These are phyloP conservation scores for Psix sp. DNA, from an alignment of 1,140 invertebrate genomes.

Conservation along the genomic window DNA sequence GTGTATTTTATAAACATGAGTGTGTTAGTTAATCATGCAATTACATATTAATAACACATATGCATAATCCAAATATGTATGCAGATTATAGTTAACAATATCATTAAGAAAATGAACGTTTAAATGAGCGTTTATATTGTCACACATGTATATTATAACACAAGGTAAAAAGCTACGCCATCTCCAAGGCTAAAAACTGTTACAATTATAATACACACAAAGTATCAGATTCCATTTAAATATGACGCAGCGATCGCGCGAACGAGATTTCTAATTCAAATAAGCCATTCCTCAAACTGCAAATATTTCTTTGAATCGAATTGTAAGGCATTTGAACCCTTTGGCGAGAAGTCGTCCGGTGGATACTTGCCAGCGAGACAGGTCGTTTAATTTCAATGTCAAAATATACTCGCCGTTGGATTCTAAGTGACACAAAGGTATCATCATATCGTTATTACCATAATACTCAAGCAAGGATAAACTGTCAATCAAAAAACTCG, in stretches of 20 bases:
- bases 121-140: too few relatives aligned
- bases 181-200: slow-evolving; percentile 3
- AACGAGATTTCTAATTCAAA: slow-evolving; percentile 30
- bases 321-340: slow-evolving; percentile 27
- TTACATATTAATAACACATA: too few relatives aligned
- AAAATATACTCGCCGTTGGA: slow-evolving; percentile 69
- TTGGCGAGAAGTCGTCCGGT: slow-evolving; percentile 13
- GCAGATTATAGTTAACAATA: too few relatives aligned
- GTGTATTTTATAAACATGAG: too few relatives aligned
- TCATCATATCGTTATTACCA: slow-evolving; percentile 76
- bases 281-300: slow-evolving; percentile 18
- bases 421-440: slow-evolving; percentile 65
- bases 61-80: too few relatives aligned
- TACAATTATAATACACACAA: slow-evolving; percentile 4
- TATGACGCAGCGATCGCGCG: slow-evolving; percentile 6
- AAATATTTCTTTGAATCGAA: slow-evolving; percentile 23
- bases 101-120: too few relatives aligned
- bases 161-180: neutral
- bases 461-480: slow-evolving; percentile 64
- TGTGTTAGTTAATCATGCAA: too few relatives aligned
- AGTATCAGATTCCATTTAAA: slow-evolving; percentile 25
- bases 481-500: slow-evolving; percentile 73
- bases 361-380: neutral
- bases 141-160: too few relatives aligned
- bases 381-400: slow-evolving; percentile 73